These are phyloP conservation scores for Anarrhichthys ocellatus DNA, from an alignment of 2,113 vertebrate species.

Conservation along the genomic window DNA sequence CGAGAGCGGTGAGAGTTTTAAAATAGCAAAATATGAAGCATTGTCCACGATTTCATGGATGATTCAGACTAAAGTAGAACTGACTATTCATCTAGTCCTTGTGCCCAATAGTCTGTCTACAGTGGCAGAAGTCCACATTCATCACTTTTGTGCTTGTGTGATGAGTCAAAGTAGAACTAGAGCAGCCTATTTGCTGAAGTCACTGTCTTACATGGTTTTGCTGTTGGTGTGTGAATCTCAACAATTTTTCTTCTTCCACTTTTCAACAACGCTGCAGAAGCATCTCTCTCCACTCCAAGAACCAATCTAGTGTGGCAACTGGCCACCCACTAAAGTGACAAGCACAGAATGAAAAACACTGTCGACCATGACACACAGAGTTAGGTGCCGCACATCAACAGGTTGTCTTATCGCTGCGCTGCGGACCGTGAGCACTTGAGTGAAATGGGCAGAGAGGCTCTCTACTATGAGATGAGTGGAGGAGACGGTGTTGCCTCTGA, in stretches of 20 bases:
- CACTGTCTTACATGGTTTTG: constrained; percentile 35
- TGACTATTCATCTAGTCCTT: constrained; percentile 19
- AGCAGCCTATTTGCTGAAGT: constrained; percentile 28
- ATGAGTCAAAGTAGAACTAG: constrained; percentile 30
- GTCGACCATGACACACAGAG: constrained; percentile 75
- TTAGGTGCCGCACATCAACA: constrained; percentile 76
- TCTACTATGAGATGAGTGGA: constrained; percentile 71
- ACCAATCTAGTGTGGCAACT: constrained; percentile 68
- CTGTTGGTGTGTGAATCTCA: constrained; percentile 41
- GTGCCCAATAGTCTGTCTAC: constrained; percentile 5
- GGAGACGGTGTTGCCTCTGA: constrained; percentile 73
- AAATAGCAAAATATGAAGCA: constrained; percentile 24
- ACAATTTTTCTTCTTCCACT: constrained; percentile 49
- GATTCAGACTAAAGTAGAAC: constrained; percentile 32
- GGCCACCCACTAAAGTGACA: constrained; percentile 70
- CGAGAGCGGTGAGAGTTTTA: not conserved
- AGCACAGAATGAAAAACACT: constrained; percentile 77
- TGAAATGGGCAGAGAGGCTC: constrained; percentile 74
- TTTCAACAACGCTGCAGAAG: constrained; percentile 51
- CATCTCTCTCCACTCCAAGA: constrained; percentile 65
- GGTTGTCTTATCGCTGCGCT: constrained; percentile 74
- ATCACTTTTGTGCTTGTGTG: constrained; percentile 33
- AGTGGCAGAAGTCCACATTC: constrained; percentile 21
- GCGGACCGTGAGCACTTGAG: constrained; percentile 72
- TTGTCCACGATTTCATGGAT: constrained; percentile 28